phyloP scores from a whole-genome alignment of 2,888 invertebrate genomes.

The Eilema griseolum region DNA sequence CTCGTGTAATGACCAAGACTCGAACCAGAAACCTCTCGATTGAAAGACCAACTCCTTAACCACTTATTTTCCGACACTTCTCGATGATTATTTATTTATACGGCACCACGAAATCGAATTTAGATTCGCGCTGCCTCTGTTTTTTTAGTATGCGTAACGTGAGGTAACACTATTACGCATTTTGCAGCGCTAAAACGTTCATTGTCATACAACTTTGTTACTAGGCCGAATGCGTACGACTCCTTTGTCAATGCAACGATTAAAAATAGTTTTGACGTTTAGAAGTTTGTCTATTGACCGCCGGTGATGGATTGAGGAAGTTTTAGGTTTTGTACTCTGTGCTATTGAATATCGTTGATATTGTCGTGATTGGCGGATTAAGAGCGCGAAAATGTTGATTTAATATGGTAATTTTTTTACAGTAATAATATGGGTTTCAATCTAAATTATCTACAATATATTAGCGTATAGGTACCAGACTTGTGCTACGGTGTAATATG shows the following conservation, averaged over 20 bases:
- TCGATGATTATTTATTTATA: neutral
- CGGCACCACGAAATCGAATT: constrained; percentile 12
- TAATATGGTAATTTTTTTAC: neutral
- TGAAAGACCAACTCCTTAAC: too few species aligned
- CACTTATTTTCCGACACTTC: too few species aligned
- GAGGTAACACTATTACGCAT: constrained; percentile 31
- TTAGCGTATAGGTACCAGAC: too few species aligned
- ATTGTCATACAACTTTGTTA: constrained; percentile 48
- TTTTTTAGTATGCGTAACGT: constrained; percentile 43
- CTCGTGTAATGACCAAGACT: too few species aligned
- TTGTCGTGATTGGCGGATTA: neutral
- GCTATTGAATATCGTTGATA: constrained; percentile 16
- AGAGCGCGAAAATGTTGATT: neutral
- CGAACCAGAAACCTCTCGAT: too few species aligned
- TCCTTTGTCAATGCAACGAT: constrained; percentile 35
- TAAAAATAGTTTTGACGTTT: constrained; percentile 31
- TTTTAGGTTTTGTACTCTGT: constrained; percentile 24
- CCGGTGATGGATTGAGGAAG: constrained; percentile 39
- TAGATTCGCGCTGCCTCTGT: neutral
- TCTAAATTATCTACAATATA: too few species aligned
- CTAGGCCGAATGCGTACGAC: constrained; percentile 27
- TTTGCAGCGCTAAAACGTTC: constrained; percentile 37
- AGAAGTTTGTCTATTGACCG: constrained; percentile 34
- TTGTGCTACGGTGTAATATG: too few species aligned
- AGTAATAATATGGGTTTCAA: neutral